Percentiles rank a stretch among this genome's conserved stretches.
Evolutionary conservation across 2,113 vertebrate species (phyloP).

Genomic region (Siniperca knerii): DNA sequence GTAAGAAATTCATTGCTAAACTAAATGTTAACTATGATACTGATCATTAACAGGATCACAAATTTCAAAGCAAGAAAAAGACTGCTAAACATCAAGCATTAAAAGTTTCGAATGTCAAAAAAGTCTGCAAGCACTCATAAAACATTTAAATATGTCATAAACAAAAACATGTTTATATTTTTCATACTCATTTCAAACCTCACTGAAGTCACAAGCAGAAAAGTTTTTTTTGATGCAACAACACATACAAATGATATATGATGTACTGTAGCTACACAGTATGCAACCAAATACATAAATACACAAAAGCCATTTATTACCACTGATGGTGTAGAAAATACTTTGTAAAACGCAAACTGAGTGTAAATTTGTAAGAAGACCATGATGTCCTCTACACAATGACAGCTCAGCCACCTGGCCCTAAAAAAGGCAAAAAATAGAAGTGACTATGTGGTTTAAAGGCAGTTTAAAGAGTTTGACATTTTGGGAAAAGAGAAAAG

Average conservation of each 20-base stretch:
- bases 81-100: neutral
- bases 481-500: neutral
- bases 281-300: neutral
- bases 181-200: neutral
- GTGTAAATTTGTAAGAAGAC: neutral
- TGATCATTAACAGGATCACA: constrained; percentile 5
- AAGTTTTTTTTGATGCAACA: neutral
- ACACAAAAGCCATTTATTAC: neutral
- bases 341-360: neutral
- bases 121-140: constrained; percentile 3
- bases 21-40: neutral
- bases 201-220: neutral
- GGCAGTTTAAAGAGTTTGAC: neutral
- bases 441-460: neutral
- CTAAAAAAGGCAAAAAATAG: neutral
- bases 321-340: neutral
- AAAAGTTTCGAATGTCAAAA: neutral
- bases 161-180: constrained; percentile 21
- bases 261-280: neutral
- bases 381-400: neutral
- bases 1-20: neutral
- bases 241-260: neutral
- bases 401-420: rapidly evolving
- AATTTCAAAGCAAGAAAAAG: neutral
- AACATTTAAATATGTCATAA: constrained; percentile 13